Evolutionary conservation across 2,888 invertebrate genomes (phyloP).

Genomic region (Drosophila prostipennis): DNA sequence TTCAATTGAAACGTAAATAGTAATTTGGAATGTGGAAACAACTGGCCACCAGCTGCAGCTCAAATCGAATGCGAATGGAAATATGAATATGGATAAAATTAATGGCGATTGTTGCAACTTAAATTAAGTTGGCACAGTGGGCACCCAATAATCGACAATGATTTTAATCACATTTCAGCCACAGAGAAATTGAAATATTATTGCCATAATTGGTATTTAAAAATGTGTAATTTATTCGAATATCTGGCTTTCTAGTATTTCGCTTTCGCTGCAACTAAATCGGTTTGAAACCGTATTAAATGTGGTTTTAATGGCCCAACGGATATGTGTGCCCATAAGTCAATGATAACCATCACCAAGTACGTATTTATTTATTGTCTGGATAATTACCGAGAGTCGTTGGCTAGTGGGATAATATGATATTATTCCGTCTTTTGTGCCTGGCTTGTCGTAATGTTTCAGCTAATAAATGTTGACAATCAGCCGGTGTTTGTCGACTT

Average conservation of each 20-base stretch:
- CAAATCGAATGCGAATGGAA: conserved; percentile 37
- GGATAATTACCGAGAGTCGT: conserved; percentile 23
- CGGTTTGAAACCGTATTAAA: conserved; percentile 55
- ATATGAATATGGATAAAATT: conserved; percentile 46
- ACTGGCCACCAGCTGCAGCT: conserved; percentile 37
- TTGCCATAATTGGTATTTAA: background rate
- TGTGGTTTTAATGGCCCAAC: conserved; percentile 72
- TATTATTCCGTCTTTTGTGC: conserved; percentile 27
- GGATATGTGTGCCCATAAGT: conserved; percentile 35
- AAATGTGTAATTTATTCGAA: too few species aligned
- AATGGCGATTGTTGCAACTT: conserved; percentile 29
- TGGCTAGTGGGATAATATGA: conserved; percentile 8
- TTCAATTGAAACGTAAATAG: conserved; percentile 73
- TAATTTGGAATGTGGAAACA: conserved; percentile 44
- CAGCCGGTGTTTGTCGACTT: conserved; percentile 20
- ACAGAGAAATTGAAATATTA: background rate
- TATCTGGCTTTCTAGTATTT: too few species aligned
- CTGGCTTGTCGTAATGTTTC: conserved; percentile 14
- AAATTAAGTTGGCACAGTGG: conserved; percentile 35
- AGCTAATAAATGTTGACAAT: conserved; percentile 47
- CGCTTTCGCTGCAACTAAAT: too few species aligned
- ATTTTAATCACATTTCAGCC: conserved; percentile 1
- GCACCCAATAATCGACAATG: background rate
- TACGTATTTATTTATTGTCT: conserved; percentile 19
- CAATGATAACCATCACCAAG: conserved; percentile 12